Conservation (phyloP, 1,140 invertebrate genomes). For the Drosophila persimilis region DNA sequence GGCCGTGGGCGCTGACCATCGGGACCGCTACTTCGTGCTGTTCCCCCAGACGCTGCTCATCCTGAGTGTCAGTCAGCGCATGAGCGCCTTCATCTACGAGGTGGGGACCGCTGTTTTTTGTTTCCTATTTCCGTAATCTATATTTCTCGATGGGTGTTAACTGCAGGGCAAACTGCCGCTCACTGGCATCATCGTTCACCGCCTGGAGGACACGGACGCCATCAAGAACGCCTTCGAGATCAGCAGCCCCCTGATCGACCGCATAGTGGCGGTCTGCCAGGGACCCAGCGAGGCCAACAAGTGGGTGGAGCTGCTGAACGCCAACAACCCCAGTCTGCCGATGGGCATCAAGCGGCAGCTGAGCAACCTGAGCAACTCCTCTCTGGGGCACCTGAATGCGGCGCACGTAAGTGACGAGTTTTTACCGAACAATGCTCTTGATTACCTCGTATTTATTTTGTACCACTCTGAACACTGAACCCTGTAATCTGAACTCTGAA, state of each 20-base stretch:
- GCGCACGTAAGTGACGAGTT: constrained; percentile 84
- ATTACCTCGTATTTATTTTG: constrained; percentile 29
- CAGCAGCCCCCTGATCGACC: constrained; percentile 94
- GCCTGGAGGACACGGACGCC: constrained; percentile 90
- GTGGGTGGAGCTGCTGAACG: constrained; percentile 92
- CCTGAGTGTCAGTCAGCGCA: constrained; percentile 93
- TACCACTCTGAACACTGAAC: constrained; percentile 14
- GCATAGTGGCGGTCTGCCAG: constrained; percentile 93
- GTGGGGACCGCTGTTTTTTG: constrained; percentile 84
- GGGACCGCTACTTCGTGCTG: constrained; percentile 95
- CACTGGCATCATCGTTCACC: constrained; percentile 91
- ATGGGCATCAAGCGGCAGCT: constrained; percentile 83
- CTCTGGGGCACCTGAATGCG: constrained; percentile 78
- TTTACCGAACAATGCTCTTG: neutral
- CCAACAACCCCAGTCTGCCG: constrained; percentile 79
- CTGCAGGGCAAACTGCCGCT: constrained; percentile 93
- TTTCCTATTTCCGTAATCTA: neutral
- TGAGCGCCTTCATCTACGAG: constrained; percentile 98
- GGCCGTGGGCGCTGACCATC: constrained; percentile 91
- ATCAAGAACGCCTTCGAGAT: constrained; percentile 96
- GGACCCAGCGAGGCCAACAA: constrained; percentile 92
- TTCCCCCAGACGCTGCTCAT: constrained; percentile 95
- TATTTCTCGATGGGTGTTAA: constrained; percentile 23
- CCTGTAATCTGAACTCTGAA: constrained; percentile 2
- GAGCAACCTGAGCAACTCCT: constrained; percentile 79